Evolutionary conservation across 2,888 invertebrate species (phyloP).

Genomic region (Zygaena filipendulae): DNA sequence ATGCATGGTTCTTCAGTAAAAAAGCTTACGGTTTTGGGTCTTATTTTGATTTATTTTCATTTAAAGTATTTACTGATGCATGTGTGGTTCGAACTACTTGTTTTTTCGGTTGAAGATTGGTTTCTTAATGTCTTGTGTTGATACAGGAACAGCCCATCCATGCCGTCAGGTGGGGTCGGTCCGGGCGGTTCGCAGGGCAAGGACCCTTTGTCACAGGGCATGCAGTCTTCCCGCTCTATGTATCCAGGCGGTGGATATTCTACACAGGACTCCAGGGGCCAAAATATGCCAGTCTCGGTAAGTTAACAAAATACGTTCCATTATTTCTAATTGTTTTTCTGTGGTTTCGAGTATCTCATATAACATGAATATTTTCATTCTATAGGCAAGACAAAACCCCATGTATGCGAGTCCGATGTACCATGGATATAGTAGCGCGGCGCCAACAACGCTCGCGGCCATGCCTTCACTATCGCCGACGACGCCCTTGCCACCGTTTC

Average conservation of each 20-base stretch:
- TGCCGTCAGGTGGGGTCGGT: constrained; percentile 40
- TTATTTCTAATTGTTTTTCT: too few relatives aligned
- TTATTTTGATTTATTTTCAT: too few relatives aligned
- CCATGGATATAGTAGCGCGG: constrained; percentile 60
- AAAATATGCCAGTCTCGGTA: constrained; percentile 54
- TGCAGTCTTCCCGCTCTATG: constrained; percentile 42
- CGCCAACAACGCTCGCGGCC: constrained; percentile 44
- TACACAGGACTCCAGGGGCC: constrained; percentile 47
- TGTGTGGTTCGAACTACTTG: neutral
- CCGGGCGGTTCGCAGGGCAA: constrained; percentile 52
- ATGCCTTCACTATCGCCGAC: constrained; percentile 58
- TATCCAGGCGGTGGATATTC: constrained; percentile 56
- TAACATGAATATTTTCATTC: too few relatives aligned
- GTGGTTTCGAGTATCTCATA: too few relatives aligned
- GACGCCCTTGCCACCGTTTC: constrained; percentile 69
- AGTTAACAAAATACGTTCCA: too few relatives aligned
- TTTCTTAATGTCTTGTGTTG: neutral
- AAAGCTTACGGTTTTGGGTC: constrained; percentile 32
- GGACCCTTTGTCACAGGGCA: constrained; percentile 51
- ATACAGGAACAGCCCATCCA: constrained; percentile 52
- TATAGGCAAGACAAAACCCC: constrained; percentile 66
- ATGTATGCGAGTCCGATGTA: constrained; percentile 69
- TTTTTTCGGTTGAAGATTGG: neutral
- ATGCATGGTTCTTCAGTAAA: constrained; percentile 6
- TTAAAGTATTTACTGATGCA: constrained; percentile 1